A percentile compares a stretch with the other conserved stretches of the same genome.
phyloP scores from a whole-genome alignment of 2,888 invertebrate genomes.

The Homarus gammarus region DNA sequence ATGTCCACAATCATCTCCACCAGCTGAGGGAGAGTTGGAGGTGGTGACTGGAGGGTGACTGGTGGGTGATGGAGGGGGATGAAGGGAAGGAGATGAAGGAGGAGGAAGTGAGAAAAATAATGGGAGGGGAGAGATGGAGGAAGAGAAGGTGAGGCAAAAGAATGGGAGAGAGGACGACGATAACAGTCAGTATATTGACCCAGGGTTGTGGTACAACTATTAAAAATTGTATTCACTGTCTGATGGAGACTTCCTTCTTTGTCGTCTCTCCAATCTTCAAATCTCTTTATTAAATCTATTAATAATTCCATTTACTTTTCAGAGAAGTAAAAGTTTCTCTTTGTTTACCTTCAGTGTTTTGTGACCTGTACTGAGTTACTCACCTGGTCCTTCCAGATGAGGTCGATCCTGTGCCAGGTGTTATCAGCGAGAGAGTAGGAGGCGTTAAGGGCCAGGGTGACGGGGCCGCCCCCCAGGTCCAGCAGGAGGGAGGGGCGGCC shows the following conservation, averaged over 20 bases:
- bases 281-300: too few species aligned
- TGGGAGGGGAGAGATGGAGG: background rate
- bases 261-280: too few species aligned
- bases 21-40: conserved; percentile 13
- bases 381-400: conserved; percentile 83
- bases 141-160: background rate
- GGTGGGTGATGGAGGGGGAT: background rate
- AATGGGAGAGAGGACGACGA: background rate
- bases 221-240: too few species aligned
- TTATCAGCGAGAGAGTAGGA: conserved; percentile 87
- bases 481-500: conserved; percentile 91
- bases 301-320: too few species aligned
- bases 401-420: conserved; percentile 91
- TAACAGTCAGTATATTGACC: too few species aligned
- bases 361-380: too few species aligned
- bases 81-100: background rate
- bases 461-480: conserved; percentile 92
- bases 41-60: background rate
- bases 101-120: background rate
- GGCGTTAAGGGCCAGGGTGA: conserved; percentile 82
- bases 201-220: too few species aligned
- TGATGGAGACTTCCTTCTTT: too few species aligned
- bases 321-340: too few species aligned
- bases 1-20: conserved; percentile 68
- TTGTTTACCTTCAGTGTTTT: too few species aligned